Percentiles rank a stretch among this genome's conserved stretches.
phyloP scores from a whole-genome alignment of 2,113 vertebrate genomes.

The Nesogale talazaci region DNA sequence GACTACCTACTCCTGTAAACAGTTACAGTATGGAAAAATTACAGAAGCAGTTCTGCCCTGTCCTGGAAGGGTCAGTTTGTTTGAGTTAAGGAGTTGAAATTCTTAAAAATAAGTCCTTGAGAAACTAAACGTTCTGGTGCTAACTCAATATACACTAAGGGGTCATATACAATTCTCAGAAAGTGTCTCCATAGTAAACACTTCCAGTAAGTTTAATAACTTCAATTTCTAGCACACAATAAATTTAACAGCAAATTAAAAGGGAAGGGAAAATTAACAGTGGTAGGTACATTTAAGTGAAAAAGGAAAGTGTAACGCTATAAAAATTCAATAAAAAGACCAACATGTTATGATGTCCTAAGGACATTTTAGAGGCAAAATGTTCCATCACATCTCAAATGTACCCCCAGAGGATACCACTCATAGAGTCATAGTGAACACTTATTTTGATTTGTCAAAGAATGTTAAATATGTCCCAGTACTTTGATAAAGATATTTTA shows the following conservation, averaged over 20 bases:
- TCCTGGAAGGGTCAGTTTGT: too few relatives aligned
- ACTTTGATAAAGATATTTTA: not conserved
- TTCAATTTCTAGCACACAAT: conserved; percentile 21
- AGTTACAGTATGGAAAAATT: too few relatives aligned
- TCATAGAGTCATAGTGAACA: not conserved
- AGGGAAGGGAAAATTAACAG: conserved; percentile 43
- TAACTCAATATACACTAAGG: not conserved
- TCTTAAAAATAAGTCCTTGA: conserved; percentile 38
- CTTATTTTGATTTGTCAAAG: conserved; percentile 27
- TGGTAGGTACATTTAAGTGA: conserved; percentile 13
- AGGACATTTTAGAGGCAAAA: conserved; percentile 36
- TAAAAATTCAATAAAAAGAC: conserved; percentile 34
- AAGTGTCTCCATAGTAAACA: not conserved
- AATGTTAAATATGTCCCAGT: not conserved
- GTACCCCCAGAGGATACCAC: not conserved
- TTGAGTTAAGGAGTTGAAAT: not conserved
- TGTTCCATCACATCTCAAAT: not conserved
- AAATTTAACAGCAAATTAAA: conserved; percentile 57
- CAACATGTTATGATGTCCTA: not conserved
- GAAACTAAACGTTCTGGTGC: not conserved
- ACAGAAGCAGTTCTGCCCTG: too few relatives aligned
- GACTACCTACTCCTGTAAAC: too few relatives aligned
- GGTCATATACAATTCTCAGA: conserved; percentile 4
- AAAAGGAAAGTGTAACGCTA: not conserved
- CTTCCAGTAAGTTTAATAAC: conserved; percentile 22